phyloP scores from a whole-genome alignment of 2,113 vertebrate genomes.

The Oryzias woworae region DNA sequence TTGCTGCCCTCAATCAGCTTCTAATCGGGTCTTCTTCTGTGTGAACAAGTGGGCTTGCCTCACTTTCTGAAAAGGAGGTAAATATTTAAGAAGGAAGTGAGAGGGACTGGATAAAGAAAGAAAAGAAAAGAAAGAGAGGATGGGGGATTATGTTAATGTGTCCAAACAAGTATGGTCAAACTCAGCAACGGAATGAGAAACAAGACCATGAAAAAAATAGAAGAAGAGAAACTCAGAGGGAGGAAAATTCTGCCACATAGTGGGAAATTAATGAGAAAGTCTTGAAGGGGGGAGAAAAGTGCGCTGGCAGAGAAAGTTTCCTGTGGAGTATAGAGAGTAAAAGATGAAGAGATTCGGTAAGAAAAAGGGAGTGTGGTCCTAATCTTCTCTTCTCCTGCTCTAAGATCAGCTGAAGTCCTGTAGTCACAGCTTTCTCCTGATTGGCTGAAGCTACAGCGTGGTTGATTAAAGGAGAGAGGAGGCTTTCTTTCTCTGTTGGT shows the following conservation, averaged over 20 bases:
- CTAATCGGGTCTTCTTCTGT: constrained; percentile 46
- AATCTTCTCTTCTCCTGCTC: constrained; percentile 60
- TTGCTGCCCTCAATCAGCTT: constrained; percentile 36
- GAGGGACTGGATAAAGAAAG: constrained; percentile 19
- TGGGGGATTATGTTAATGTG: constrained; percentile 63
- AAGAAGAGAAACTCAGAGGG: constrained; percentile 6
- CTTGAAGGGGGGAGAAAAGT: constrained; percentile 10
- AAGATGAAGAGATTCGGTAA: constrained; percentile 39
- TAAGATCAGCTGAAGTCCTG: constrained; percentile 50
- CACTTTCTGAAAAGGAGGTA: constrained; percentile 49
- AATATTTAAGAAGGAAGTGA: constrained; percentile 61
- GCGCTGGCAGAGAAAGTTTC: constrained; percentile 25
- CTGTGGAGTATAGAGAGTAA: constrained; percentile 28
- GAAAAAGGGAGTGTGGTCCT: constrained; percentile 50
- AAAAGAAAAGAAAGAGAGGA: constrained; percentile 6
- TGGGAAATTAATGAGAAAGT: constrained; percentile 56
- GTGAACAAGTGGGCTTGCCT: constrained; percentile 52
- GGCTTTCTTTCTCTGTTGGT: constrained; percentile 28
- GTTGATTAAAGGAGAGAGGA: constrained; percentile 46
- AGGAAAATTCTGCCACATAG: constrained; percentile 29
- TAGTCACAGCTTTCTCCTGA: constrained; percentile 31
- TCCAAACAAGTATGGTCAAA: constrained; percentile 44
- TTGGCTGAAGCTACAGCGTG: constrained; percentile 33
- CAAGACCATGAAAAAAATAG: constrained; percentile 12
- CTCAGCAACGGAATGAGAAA: constrained; percentile 11